A percentile compares a stretch with the other conserved stretches of the same genome.
Conservation (phyloP, 2,113 vertebrate species). For the Mesoclemmys tuberculata region DNA sequence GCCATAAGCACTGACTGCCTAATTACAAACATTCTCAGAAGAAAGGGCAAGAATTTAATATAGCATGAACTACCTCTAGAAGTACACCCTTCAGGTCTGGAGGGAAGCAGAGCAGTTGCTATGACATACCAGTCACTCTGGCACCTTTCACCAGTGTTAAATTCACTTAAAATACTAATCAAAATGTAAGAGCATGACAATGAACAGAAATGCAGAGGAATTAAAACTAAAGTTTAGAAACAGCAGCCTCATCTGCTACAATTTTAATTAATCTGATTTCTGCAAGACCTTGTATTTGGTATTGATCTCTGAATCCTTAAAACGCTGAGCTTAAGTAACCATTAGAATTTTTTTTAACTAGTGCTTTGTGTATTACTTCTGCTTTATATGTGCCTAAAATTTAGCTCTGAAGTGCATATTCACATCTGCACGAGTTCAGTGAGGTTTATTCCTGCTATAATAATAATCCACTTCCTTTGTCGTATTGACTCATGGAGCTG, state of each 20-base stretch:
- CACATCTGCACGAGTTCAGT: neutral
- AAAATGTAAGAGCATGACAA: neutral
- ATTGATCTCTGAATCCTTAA: neutral
- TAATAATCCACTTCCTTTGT: constrained; percentile 10
- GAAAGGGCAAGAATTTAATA: neutral
- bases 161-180: neutral
- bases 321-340: neutral
- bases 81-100: neutral
- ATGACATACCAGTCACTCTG: neutral
- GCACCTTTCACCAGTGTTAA: neutral
- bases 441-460: neutral
- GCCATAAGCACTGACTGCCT: neutral
- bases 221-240: neutral
- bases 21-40: neutral
- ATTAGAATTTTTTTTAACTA: neutral
- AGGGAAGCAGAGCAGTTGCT: neutral
- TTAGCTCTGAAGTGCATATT: constrained; percentile 8
- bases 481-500: constrained; percentile 12
- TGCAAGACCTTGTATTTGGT: neutral
- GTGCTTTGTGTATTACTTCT: constrained; percentile 4
- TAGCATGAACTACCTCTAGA: neutral
- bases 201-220: neutral
- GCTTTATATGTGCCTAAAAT: constrained; percentile 8
- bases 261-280: neutral
- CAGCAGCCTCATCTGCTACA: neutral